Evolutionary conservation across 2,797 vertebrate species (phyloP), one percentile per base, ranked within the genome.

Genomic region (Sitta carolinensis): DNA sequence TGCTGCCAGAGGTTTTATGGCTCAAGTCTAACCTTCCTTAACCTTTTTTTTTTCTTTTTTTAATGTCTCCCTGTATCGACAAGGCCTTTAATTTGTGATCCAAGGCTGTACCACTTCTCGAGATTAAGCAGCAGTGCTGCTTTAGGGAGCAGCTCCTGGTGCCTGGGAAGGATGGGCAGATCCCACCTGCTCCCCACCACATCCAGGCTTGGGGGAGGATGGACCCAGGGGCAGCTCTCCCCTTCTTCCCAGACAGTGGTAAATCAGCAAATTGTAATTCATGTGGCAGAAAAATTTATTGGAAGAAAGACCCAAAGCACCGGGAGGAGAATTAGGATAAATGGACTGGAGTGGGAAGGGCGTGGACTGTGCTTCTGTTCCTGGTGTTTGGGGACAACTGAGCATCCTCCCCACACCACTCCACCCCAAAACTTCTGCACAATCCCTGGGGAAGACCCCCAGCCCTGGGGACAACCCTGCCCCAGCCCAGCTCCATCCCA

Each of bases 1-100:
- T 2, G 5, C 64, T 79, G 89, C 55, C 63, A 48, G 34, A 47
- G 42, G 34, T 61, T 86, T 94, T 82, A 73, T 40, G 42, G 75
- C 61, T 78, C 36, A 45, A 86, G 61, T 59, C 38, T 66, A 84
- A 90, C 85, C 72, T 92, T 91, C 80, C 63, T 58, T 67, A 51
- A 92, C 79, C 52, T 34, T 63, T 86, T 81, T 72, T n/a, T 38
- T 30, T 8, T 5, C 13, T 5, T 55, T 48, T 90, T 94, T 51
- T 57, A 84, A 79, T 32, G 42, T 52, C 47, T 89, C 59, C 50
- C 59, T 30, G 34, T 91, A 87, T 92, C 66, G 78, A 85, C 78
- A 87, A 63, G 70, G 79, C 63, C 85, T 70, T 63, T 85, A 94
- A 94, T 95, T 93, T 77, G 85, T 74, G 79, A 79, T 59, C 79